Conservation (phyloP, 2,113 vertebrate species). For the Anoura caudifer region DNA sequence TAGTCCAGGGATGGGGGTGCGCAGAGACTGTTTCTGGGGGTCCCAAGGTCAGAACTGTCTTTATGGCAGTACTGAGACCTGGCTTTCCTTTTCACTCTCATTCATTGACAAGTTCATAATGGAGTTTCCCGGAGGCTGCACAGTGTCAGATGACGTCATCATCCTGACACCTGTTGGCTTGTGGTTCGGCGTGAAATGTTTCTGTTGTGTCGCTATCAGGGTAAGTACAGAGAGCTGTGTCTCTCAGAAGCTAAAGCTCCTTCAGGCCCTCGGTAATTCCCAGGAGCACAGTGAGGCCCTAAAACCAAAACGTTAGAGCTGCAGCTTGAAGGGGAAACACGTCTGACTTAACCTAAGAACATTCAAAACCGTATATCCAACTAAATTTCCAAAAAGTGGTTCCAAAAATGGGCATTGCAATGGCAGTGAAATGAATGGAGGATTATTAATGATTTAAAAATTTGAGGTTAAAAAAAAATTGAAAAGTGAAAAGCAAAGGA, state of each 20-base stretch:
- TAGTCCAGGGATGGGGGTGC: not conserved
- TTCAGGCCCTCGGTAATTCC: not conserved
- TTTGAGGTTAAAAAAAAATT: not conserved
- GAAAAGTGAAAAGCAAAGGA: not conserved
- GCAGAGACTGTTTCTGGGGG: not conserved
- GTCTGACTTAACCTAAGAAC: not conserved
- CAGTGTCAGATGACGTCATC: not conserved
- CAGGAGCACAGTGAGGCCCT: not conserved
- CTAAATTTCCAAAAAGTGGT: not conserved
- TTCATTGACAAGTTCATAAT: rapidly evolving
- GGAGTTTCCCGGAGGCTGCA: not conserved
- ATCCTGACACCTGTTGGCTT: not conserved
- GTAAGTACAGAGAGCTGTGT: not conserved
- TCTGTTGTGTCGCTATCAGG: not conserved
- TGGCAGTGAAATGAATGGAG: not conserved
- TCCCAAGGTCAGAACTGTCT: not conserved
- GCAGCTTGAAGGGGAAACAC: not conserved
- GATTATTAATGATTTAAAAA: not conserved
- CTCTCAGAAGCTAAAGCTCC: not conserved
- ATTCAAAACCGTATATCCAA: not conserved
- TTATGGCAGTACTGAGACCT: not conserved
- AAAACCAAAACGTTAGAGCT: not conserved
- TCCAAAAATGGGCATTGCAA: not conserved
- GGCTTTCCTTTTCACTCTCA: not conserved
- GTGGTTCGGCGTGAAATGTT: not conserved